Conservation (phyloP, 2,888 invertebrate genomes). For the Calameuta pallipes region DNA sequence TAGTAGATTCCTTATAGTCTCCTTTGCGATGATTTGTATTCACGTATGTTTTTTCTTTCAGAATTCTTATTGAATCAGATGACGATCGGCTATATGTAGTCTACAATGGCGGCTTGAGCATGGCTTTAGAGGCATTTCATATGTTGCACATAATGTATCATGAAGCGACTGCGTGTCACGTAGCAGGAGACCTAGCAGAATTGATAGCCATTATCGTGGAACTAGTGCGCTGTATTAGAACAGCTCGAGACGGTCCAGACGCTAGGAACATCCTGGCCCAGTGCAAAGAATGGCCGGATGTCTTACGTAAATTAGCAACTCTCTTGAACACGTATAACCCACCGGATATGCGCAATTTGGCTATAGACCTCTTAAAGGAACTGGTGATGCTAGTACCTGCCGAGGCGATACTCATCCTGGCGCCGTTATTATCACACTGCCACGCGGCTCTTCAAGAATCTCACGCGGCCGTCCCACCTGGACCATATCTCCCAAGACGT, state of each 20-base stretch:
- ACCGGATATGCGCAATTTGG: constrained; percentile 82
- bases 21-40: background rate
- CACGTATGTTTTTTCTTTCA: constrained; percentile 41
- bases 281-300: constrained; percentile 90
- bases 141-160: constrained; percentile 94
- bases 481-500: constrained; percentile 82
- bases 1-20: background rate
- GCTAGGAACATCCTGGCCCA: constrained; percentile 75
- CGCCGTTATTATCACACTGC: constrained; percentile 87
- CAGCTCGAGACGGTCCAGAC: constrained; percentile 76
- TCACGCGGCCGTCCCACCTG: constrained; percentile 77
- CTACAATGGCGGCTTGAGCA: constrained; percentile 85
- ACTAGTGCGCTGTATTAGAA: constrained; percentile 77
- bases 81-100: constrained; percentile 91
- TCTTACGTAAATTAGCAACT: constrained; percentile 86
- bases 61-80: constrained; percentile 88
- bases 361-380: constrained; percentile 83
- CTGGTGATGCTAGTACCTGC: constrained; percentile 82
- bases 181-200: constrained; percentile 85
- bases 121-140: constrained; percentile 81
- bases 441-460: constrained; percentile 84
- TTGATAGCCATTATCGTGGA: constrained; percentile 83
- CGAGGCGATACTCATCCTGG: constrained; percentile 84
- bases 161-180: constrained; percentile 91
- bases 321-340: constrained; percentile 91